phyloP scores from a whole-genome alignment of 2,888 invertebrate genomes.

The Scotopteryx bipunctaria region DNA sequence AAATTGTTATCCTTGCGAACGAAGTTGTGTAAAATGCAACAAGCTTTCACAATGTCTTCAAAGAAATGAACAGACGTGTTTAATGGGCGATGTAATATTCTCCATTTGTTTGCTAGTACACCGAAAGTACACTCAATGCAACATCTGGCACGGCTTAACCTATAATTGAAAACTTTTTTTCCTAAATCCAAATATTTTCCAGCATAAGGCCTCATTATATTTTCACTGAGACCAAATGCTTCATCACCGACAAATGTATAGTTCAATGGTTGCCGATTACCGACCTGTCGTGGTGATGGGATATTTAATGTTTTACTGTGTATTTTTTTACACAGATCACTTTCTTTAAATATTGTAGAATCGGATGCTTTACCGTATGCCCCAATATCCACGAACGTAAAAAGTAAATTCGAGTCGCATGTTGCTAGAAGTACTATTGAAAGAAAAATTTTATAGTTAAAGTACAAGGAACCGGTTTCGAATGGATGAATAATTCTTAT shows the following conservation, averaged over 20 bases:
- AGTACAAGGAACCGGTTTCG: conserved; percentile 38
- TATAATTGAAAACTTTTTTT: conserved; percentile 6
- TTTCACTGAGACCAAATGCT: neutral
- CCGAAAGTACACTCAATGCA: neutral
- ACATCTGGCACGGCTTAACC: neutral
- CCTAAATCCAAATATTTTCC: conserved; percentile 2
- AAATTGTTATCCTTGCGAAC: neutral
- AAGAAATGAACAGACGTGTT: conserved; percentile 31
- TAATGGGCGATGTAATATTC: conserved; percentile 35
- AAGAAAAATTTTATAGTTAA: neutral
- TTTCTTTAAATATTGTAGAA: conserved; percentile 19
- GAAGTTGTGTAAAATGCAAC: neutral
- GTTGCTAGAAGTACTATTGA: conserved; percentile 12
- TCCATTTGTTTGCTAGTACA: conserved; percentile 30
- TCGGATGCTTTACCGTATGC: conserved; percentile 35
- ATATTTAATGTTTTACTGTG: neutral
- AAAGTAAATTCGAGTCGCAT: conserved; percentile 40
- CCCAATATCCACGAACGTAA: conserved; percentile 40
- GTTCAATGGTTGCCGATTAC: no score
- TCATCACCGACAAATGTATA: neutral
- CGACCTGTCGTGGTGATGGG: neutral
- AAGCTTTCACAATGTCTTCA: conserved; percentile 32
- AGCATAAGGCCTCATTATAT: neutral
- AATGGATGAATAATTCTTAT: conserved; percentile 34
- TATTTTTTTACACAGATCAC: neutral